Base-by-base conservation (phyloP, 2,888 invertebrate genomes). In the Plemyria rubiginata region DNA sequence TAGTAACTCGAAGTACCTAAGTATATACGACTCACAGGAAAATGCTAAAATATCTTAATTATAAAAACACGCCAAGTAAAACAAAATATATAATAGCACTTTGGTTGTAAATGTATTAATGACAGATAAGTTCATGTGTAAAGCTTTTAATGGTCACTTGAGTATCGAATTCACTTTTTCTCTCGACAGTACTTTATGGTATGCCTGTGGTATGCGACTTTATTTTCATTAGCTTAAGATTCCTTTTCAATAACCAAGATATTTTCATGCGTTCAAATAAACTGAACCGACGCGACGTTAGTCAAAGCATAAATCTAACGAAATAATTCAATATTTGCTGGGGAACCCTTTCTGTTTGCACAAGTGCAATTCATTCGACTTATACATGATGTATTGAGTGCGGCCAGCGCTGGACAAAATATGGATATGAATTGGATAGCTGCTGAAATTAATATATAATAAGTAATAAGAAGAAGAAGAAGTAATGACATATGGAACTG, bases 241-340 rank as follows among this genome's bases (percentile, higher is more conserved):
- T 48, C n/a, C 29, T 29, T 29, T 29, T 32, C 32, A 7, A 8
- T 32, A 8, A 8, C 4, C 22, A 22, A 22, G 32, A 32, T 32
- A 32, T 32, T 8, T 22, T 22, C 22, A 22, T 22, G 7, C 13
- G 13, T 58, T 46, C 45, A 60, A 67, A 64, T 67, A 65, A 63
- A 68, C 65, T 60, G 58, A 64, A 65, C 16, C 29, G 49, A 52
- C 60, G 64, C 29, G 49, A 52, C 60, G 64, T 61, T 64, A 59
- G 54, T 68, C 55, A 57, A 60, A 65, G 64, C 67, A 69, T 68
- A 70, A 68, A 70, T 71, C 68, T 62, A 72, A 71, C 67, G 65
- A 71, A 78, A 85, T 86, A 86, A 86, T 88, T 88, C 88, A 88
- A 89, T 88, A 87, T 87, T 87, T 84, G 85, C 77, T 41, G 57